phyloP scores from a whole-genome alignment of 2,888 invertebrate genomes.

The Tanypteryx hageni region DNA sequence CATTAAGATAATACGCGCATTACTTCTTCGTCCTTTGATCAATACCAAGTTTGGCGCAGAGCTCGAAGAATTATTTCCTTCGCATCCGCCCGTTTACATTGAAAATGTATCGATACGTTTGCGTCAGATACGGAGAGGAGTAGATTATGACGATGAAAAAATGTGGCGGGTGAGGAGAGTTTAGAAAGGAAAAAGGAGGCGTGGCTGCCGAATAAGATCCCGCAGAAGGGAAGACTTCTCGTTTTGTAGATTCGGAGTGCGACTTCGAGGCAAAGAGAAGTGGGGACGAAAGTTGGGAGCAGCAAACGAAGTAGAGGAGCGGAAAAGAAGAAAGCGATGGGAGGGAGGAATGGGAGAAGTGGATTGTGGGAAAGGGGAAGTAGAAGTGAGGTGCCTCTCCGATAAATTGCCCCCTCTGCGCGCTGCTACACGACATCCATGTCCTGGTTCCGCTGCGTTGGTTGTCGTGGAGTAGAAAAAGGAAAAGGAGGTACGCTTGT shows the following conservation, averaged over 20 bases:
- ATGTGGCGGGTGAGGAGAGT: neutral
- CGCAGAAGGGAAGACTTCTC: too few relatives aligned
- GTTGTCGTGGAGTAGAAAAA: neutral
- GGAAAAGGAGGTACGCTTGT: slow-evolving; percentile 9
- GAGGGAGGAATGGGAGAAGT: neutral
- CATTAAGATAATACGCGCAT: neutral
- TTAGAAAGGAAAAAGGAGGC: too few relatives aligned
- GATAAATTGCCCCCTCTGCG: slow-evolving; percentile 39
- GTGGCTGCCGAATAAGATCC: too few relatives aligned
- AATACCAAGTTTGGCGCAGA: neutral
- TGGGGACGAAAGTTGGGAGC: too few relatives aligned
- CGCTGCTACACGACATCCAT: slow-evolving; percentile 51
- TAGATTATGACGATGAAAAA: neutral
- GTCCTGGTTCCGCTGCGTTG: slow-evolving; percentile 49
- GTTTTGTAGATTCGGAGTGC: too few relatives aligned
- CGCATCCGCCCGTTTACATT: neutral
- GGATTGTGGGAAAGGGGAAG: neutral
- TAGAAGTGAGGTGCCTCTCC: neutral
- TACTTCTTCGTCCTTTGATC: neutral
- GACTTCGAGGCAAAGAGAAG: too few relatives aligned
- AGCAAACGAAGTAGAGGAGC: neutral
- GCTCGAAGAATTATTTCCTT: neutral
- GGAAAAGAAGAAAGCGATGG: neutral
- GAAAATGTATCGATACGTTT: neutral
- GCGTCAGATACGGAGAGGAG: neutral